Percentiles rank a stretch among this genome's conserved stretches.
phyloP scores from a whole-genome alignment of 2,113 vertebrate genomes.

The Butastur rufipennis region DNA sequence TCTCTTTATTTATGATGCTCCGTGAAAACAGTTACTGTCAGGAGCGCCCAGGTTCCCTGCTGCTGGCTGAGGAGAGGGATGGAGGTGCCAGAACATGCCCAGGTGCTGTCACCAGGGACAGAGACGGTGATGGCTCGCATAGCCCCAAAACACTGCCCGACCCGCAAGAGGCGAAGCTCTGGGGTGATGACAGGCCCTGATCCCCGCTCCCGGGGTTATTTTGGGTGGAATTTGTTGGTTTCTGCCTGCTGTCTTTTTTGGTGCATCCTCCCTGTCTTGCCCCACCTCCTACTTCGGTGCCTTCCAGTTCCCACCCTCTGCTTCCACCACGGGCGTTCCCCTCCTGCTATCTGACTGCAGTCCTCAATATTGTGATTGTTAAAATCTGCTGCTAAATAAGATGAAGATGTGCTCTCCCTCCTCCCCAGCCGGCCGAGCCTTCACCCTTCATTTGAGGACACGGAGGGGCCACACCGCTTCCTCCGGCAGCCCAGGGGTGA shows the following conservation, averaged over 20 bases:
- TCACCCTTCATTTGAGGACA: neutral
- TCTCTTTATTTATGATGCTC: neutral
- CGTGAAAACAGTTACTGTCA: neutral
- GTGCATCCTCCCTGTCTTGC: neutral
- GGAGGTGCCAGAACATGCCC: neutral
- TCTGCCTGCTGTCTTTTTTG: neutral
- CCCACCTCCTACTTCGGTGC: neutral
- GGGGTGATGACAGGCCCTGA: accelerated
- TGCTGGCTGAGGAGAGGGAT: neutral
- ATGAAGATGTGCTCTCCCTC: neutral
- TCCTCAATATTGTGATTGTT: neutral
- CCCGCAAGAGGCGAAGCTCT: accelerated
- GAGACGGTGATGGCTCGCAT: accelerated
- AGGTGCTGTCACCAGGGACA: accelerated
- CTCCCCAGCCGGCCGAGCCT: neutral
- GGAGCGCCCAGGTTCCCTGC: neutral
- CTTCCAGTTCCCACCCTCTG: neutral
- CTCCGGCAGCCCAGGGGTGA: neutral
- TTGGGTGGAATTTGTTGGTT: neutral
- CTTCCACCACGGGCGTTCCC: neutral
- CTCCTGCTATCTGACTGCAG: neutral
- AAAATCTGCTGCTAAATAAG: neutral
- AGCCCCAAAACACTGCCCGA: neutral
- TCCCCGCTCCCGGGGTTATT: accelerated
- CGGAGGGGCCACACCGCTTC: too few relatives aligned